Percentiles rank a stretch among this genome's conserved stretches.
These are phyloP conservation scores for Ostrea edulis DNA, from an alignment of 1,140 invertebrate genomes.

Conservation along the genomic window DNA sequence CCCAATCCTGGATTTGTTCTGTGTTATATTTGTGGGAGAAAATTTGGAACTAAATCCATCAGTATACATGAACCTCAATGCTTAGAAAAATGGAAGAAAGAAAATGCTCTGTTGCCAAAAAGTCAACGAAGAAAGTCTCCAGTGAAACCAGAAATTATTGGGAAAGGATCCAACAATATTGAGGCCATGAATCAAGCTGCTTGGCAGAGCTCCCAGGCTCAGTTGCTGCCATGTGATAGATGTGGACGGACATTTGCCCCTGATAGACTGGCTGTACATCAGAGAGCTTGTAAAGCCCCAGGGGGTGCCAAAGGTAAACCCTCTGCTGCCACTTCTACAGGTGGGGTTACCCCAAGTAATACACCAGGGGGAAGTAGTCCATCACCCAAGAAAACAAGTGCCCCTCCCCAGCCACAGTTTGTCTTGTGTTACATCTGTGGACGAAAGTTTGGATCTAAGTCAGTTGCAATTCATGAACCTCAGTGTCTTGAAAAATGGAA, in stretches of 20 bases:
- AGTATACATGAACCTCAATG: constrained; percentile 88
- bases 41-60: constrained; percentile 86
- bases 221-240: constrained; percentile 84
- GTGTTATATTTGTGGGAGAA: constrained; percentile 86
- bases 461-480: constrained; percentile 88
- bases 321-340: background rate
- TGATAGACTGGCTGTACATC: constrained; percentile 85
- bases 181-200: constrained; percentile 75
- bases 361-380: background rate
- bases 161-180: constrained; percentile 48
- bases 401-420: constrained; percentile 68
- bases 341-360: background rate
- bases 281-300: constrained; percentile 82
- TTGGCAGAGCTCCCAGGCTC: constrained; percentile 79
- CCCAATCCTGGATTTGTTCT: constrained; percentile 79
- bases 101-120: constrained; percentile 84
- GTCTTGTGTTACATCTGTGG: constrained; percentile 79
- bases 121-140: constrained; percentile 82
- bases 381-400: constrained; percentile 51
- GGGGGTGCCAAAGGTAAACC: constrained; percentile 34
- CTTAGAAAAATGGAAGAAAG: constrained; percentile 85
- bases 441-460: constrained; percentile 78
- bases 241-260: constrained; percentile 87
- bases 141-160: constrained; percentile 80
- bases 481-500: constrained; percentile 89